A percentile compares a stretch with the other conserved stretches of the same genome.
Evolutionary conservation across 2,888 invertebrate genomes (phyloP).

Genomic region (Saturnia japonica): DNA sequence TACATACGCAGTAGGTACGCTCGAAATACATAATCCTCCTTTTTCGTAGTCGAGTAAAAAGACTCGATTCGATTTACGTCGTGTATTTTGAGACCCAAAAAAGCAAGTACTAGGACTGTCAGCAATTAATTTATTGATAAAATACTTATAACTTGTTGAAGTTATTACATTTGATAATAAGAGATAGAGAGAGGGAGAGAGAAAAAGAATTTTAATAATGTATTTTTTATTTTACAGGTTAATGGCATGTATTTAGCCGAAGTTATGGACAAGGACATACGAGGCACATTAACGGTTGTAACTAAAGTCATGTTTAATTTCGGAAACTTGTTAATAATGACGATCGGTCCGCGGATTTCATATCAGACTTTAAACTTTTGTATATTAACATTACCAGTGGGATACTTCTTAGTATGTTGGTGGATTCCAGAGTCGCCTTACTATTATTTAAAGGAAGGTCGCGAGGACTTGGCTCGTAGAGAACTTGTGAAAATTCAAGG

Average conservation of each 20-base stretch:
- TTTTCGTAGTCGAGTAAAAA: no score
- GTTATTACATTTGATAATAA: no score
- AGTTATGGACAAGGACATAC: constrained; percentile 70
- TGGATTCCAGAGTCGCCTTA: constrained; percentile 84
- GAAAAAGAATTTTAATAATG: neutral
- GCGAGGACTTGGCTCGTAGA: constrained; percentile 65
- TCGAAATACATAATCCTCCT: no score
- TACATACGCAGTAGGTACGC: no score
- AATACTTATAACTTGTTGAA: no score
- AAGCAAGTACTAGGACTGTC: no score
- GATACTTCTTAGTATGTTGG: constrained; percentile 68
- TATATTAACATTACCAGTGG: constrained; percentile 66
- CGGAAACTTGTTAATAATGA: constrained; percentile 66
- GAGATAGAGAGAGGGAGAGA: neutral
- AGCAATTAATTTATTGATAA: no score
- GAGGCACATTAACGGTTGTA: constrained; percentile 60
- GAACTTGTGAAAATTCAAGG: constrained; percentile 64
- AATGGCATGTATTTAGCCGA: constrained; percentile 73
- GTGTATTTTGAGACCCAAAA: no score
- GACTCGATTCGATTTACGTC: no score
- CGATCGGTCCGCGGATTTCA: constrained; percentile 63
- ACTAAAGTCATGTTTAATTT: constrained; percentile 65
- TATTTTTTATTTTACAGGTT: constrained; percentile 51
- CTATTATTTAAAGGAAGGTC: constrained; percentile 76
- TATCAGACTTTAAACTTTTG: constrained; percentile 65